phyloP scores from a whole-genome alignment of 2,888 invertebrate species.

The Bugulina stolonifera region DNA sequence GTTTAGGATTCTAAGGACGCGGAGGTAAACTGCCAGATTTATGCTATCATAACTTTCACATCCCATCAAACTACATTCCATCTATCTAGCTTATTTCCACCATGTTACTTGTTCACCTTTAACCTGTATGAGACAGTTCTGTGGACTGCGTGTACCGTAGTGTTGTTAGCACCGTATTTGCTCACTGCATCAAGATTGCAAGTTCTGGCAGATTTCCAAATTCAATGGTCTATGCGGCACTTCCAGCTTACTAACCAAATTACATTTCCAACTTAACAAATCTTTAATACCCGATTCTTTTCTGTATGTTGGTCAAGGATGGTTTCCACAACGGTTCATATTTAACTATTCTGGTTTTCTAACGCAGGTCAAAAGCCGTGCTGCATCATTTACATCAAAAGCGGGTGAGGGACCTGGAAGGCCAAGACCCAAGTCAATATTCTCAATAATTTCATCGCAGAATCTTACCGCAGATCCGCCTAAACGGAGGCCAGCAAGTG shows the following conservation, averaged over 20 bases:
- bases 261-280: no score
- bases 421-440: conserved; percentile 3
- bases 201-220: no score
- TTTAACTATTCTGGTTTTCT: no score
- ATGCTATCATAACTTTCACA: background rate
- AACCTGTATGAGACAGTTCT: no score
- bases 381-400: conserved; percentile 13
- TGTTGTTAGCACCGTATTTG: no score
- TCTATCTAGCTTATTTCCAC: background rate
- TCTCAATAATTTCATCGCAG: background rate
- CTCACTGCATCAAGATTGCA: no score
- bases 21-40: background rate
- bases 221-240: no score
- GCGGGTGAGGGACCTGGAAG: background rate
- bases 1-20: background rate
- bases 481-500: background rate
- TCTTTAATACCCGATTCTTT: no score
- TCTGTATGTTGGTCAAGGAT: no score
- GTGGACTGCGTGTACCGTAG: no score
- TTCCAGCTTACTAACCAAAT: no score
- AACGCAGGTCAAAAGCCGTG: background rate
- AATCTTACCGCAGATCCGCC: background rate
- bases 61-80: background rate
- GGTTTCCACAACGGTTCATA: no score
- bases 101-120: background rate